Percentiles rank a stretch among this genome's conserved stretches.
Conservation (phyloP, 2,113 vertebrate species). For the Aramus guarauna region DNA sequence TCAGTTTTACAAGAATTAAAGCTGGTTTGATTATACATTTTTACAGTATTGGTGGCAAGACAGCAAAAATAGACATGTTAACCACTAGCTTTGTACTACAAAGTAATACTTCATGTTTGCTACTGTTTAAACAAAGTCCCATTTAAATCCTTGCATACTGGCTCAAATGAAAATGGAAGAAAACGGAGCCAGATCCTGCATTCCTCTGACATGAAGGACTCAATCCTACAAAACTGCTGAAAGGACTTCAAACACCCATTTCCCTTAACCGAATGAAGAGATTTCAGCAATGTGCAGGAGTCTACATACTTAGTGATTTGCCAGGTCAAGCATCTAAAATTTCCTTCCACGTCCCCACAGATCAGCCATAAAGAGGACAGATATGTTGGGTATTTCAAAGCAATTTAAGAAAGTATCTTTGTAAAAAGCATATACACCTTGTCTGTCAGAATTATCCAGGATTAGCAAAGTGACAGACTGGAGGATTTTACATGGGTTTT, state of each 20-base stretch:
- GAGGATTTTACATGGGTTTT: background rate
- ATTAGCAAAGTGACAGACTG: background rate
- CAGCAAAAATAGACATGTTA: constrained; percentile 44
- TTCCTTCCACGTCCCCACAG: background rate
- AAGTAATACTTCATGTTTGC: constrained; percentile 60
- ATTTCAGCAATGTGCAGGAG: background rate
- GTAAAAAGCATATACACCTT: background rate
- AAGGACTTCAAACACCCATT: background rate
- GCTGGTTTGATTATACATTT: constrained; percentile 69
- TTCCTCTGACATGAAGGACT: background rate
- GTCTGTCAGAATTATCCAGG: background rate
- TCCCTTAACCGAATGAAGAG: background rate
- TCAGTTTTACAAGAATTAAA: constrained; percentile 72
- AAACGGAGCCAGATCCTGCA: constrained; percentile 19
- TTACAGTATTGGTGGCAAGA: constrained; percentile 65
- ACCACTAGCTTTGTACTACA: constrained; percentile 56
- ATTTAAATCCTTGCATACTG: constrained; percentile 25
- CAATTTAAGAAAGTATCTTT: background rate
- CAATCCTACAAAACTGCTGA: background rate
- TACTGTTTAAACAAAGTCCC: constrained; percentile 34
- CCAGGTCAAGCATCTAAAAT: background rate
- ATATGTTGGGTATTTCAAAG: background rate
- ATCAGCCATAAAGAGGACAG: background rate
- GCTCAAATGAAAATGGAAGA: background rate
- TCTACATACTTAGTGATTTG: background rate